phyloP scores from a whole-genome alignment of 2,888 invertebrate genomes.

The Hipparchia semele region DNA sequence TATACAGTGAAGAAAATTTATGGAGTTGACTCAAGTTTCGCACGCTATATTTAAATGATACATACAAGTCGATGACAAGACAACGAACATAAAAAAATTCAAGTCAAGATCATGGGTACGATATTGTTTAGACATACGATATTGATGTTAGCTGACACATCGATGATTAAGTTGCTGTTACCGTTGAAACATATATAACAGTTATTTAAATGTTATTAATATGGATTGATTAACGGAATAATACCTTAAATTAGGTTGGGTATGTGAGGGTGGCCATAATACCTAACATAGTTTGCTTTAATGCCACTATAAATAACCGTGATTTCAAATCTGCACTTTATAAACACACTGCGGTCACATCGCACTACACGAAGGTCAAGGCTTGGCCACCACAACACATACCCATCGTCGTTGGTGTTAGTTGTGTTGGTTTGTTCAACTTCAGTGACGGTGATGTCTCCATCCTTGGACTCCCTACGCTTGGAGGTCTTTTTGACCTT shows the following conservation, averaged over 20 bases:
- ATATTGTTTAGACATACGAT: neutral
- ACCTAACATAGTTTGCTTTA: constrained; percentile 24
- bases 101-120: constrained; percentile 31
- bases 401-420: constrained; percentile 90
- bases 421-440: constrained; percentile 86
- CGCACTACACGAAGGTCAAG: constrained; percentile 60
- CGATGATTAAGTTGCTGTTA: neutral
- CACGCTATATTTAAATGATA: constrained; percentile 9
- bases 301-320: constrained; percentile 40
- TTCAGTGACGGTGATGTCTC: constrained; percentile 93
- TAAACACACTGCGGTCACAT: constrained; percentile 63
- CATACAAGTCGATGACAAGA: neutral
- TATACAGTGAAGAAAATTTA: neutral
- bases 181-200: neutral
- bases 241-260: constrained; percentile 81
- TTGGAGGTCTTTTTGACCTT: constrained; percentile 93
- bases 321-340: constrained; percentile 66
- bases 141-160: neutral
- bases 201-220: neutral
- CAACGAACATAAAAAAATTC: neutral
- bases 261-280: constrained; percentile 80
- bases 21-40: neutral
- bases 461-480: constrained; percentile 89
- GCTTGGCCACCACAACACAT: constrained; percentile 88
- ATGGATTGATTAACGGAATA: neutral